Evolutionary conservation across 2,797 vertebrate genomes (phyloP), one percentile per base, ranked within the genome.

Genomic region (Melanotaenia trifasciata): DNA sequence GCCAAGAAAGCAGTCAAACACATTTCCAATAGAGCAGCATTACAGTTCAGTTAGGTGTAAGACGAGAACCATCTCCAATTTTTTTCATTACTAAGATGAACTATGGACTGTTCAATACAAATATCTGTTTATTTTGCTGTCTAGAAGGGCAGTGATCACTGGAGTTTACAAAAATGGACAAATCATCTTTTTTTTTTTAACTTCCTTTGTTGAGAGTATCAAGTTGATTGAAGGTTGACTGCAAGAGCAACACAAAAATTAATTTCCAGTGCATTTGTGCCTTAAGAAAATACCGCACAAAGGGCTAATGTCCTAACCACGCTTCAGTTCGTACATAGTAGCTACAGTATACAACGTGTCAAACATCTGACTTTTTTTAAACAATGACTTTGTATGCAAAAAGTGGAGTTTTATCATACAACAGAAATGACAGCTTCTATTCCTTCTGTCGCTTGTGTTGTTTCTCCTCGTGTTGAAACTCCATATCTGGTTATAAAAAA

Each of bases 251-350:
- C 40, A 69, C 45, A 71, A 67, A 80, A 28, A 9, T 60, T 62
- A 70, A 36, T 70, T 89, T 89, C 83, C 89, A 90, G 89, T 84
- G 86, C 84, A 58, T 88, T 87, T 90, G 86, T 75, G 88, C 88
- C 81, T 87, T 65, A n/a, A 77, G 76, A 84, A 78, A 83, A 84
- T 72, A 84, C 76, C 81, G 78, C 73, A 85, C 82, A 84, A 38
- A 36, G 62, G 56, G 64, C 64, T 84, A 78, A 71, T 32, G 58
- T 83, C 53, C 75, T 78, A 67, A 76, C 8, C 64, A 63, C 58
- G 2, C 64, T 78, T 61, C 59, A 33, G 69, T 76, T 77, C 88
- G 83, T 90, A 94, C 87, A 90, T 79, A 70, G 83, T 83, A 78
- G 79, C 84, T 87, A 79, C 67, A 56, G 67, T 59, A 85, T 78